Base-by-base conservation (phyloP, 2,888 invertebrate genomes). In the Megamerina dolium region DNA sequence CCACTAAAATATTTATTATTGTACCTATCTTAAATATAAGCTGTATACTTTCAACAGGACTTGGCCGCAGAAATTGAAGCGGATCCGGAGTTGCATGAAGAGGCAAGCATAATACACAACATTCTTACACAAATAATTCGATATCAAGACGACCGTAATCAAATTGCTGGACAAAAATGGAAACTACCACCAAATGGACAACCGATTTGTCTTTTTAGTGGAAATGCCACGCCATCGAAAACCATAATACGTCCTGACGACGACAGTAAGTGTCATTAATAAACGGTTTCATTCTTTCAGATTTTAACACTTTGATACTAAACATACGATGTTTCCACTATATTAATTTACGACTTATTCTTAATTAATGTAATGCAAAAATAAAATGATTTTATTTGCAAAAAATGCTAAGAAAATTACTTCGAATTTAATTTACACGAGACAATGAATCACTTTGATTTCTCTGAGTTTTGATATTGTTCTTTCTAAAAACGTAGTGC, bases 151-250 rank as follows among this genome's bases (percentile, higher is more conserved):
- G 80, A 81, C 56, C 72, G 75, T 46, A 75, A 74, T 59, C 74
- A 74, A 23, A 77, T 77, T 61, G 74, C 77, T 12, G 79, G 79
- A 8, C 80, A 81, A 59, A 82, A 81, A 67, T 83, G 82, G 82
- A 82, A 82, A 59, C 65, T 82, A 45, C 82, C 82, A 21, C 80
- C 82, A 14, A 76, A 77, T 57, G 82, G 82, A n/a, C 81, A 82
- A 57, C 81, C 82, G 6, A 80, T 83, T 56, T 78, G 79, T 62
- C 70, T 81, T 32, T 83, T 82, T 58, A 78, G 79, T 51, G 78
- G 77, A 32, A 75, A 75, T 54, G 64, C 68, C 19, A 73, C 75
- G 41, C 73, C 75, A 33, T 73, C 75, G 20, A 72, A 76, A 56
- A 77, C 77, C 17, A 74, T 79, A 49, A 81, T 83, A 54, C 74